These are phyloP conservation scores for Plectrocnemia conspersa DNA, from an alignment of 1,140 invertebrate genomes.

Conservation along the genomic window DNA sequence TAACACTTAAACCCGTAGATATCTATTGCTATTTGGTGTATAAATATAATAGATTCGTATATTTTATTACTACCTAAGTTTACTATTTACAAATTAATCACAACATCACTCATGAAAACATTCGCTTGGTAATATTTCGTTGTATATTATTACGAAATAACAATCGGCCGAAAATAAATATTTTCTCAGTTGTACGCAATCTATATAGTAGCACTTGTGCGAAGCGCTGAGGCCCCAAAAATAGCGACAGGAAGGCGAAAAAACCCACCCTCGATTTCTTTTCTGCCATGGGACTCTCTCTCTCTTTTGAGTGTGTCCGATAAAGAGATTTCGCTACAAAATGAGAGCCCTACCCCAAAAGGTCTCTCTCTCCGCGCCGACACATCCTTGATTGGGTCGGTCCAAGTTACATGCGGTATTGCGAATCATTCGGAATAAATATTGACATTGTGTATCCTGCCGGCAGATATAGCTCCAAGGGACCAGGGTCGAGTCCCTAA, in stretches of 20 bases:
- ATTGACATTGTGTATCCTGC: slow-evolving; percentile 27
- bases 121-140: too few relatives aligned
- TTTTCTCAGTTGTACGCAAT: too few relatives aligned
- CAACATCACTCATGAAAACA: too few relatives aligned
- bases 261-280: slow-evolving; percentile 10
- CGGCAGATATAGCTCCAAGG: slow-evolving; percentile 13
- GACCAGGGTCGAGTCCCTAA: slow-evolving; percentile 15
- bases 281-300: slow-evolving; percentile 13
- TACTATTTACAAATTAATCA: too few relatives aligned
- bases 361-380: slow-evolving; percentile 9
- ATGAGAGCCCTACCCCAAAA: slow-evolving; percentile 6
- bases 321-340: slow-evolving; percentile 26
- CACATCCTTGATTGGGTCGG: slow-evolving; percentile 26
- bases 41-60: too few relatives aligned
- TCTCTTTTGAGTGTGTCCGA: slow-evolving; percentile 26
- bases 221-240: not conserved
- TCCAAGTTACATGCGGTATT: slow-evolving; percentile 16
- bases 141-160: too few relatives aligned
- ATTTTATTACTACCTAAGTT: too few relatives aligned
- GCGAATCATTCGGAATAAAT: slow-evolving; percentile 29
- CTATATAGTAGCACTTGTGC: not conserved
- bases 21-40: too few relatives aligned
- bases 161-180: too few relatives aligned
- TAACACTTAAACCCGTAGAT: too few relatives aligned
- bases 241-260: slow-evolving; percentile 8